Conservation (phyloP, 2,797 vertebrate species). For the Acanthornis magna region DNA sequence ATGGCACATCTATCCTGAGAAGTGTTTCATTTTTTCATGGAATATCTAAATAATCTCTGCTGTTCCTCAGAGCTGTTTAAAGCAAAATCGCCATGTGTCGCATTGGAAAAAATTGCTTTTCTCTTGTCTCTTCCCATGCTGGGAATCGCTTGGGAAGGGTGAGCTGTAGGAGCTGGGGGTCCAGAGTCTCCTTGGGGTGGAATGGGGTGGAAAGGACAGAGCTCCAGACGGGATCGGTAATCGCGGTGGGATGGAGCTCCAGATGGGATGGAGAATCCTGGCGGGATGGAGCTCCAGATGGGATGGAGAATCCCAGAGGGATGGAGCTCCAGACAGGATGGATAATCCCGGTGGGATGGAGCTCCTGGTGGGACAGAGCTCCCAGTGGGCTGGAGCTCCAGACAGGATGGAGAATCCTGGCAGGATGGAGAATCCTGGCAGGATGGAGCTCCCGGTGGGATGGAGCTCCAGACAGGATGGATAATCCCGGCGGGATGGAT, state of each 20-base stretch:
- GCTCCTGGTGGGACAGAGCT: no score
- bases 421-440: no score
- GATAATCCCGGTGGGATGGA: no score
- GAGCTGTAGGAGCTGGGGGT: neutral
- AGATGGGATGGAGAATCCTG: neutral
- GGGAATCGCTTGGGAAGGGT: neutral
- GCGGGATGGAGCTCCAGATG: no score
- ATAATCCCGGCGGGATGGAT: neutral
- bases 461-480: no score
- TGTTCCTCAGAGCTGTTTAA: neutral
- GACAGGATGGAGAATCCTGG: no score
- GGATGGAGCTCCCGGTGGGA: neutral
- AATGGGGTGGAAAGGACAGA: neutral
- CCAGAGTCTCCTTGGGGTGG: neutral
- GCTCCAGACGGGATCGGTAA: no score
- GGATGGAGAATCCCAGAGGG: no score
- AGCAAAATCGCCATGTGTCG: neutral
- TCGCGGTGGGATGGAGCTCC: neutral
- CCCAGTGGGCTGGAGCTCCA: no score
- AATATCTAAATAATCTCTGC: constrained; percentile 9
- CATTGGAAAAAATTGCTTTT: neutral
- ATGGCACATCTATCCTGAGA: constrained; percentile 1
- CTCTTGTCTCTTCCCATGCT: neutral
- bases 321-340: no score
- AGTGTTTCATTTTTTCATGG: constrained; percentile 12